Evolutionary conservation across 2,797 vertebrate species (phyloP).

Genomic region (Antennarius maculatus): DNA sequence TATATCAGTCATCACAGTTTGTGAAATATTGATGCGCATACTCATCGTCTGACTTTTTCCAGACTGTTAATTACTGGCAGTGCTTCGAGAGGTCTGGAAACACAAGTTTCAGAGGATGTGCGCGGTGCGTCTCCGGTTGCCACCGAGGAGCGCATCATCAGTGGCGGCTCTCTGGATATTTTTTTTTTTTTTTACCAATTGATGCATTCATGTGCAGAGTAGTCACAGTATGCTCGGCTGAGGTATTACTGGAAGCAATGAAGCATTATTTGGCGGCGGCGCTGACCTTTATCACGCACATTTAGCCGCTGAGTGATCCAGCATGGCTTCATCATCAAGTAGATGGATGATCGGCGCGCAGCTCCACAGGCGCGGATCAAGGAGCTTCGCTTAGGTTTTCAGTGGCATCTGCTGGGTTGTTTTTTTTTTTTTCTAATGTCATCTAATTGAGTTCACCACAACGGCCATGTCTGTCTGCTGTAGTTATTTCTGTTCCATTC

Average conservation of each 20-base stretch:
- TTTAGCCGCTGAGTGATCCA: slow-evolving; percentile 53
- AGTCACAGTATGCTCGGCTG: slow-evolving; percentile 52
- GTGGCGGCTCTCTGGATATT: slow-evolving; percentile 50
- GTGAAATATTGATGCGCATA: neutral
- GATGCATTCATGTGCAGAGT: slow-evolving; percentile 58
- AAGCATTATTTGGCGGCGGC: slow-evolving; percentile 52
- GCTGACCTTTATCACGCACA: slow-evolving; percentile 71
- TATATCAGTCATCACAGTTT: neutral
- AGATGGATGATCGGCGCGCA: slow-evolving; percentile 18
- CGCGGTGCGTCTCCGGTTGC: slow-evolving; percentile 2
- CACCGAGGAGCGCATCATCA: slow-evolving; percentile 46
- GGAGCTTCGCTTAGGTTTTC: slow-evolving; percentile 13
- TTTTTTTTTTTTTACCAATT: slow-evolving; percentile 26
- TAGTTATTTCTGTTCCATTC: slow-evolving; percentile 30
- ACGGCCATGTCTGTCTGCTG: slow-evolving; percentile 20
- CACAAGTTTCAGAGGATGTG: slow-evolving; percentile 7
- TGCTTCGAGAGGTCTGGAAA: slow-evolving; percentile 28
- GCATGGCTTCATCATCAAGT: slow-evolving; percentile 49
- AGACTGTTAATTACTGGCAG: slow-evolving; percentile 7
- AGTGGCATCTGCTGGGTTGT: slow-evolving; percentile 20
- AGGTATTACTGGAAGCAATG: slow-evolving; percentile 55
- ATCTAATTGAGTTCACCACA: slow-evolving; percentile 30
- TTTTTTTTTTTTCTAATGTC: slow-evolving; percentile 19
- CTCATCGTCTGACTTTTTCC: neutral
- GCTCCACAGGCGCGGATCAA: neutral